phyloP scores from a whole-genome alignment of 2,797 vertebrate species.

The Aplochiton taeniatus region DNA sequence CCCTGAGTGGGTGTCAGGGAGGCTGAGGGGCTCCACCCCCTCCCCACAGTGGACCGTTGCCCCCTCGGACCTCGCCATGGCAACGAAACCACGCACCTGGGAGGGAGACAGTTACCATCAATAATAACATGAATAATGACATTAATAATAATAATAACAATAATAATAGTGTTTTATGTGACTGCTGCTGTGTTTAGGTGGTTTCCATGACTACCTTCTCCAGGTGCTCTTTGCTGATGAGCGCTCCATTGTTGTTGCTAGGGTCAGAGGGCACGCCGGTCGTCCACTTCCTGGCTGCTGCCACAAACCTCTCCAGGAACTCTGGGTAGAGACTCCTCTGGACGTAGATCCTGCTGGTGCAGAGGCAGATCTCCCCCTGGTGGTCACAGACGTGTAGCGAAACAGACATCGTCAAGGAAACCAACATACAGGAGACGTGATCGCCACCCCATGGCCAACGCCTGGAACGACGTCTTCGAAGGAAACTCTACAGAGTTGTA shows the following conservation, averaged over 20 bases:
- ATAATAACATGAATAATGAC: not conserved
- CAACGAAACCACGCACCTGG: constrained; percentile 87
- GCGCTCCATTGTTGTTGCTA: constrained; percentile 80
- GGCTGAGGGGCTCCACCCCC: constrained; percentile 80
- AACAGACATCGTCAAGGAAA: too few relatives aligned
- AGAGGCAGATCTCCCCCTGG: constrained; percentile 96
- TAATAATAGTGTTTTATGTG: not conserved
- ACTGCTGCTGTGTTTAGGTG: too few relatives aligned
- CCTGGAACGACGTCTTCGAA: constrained; percentile 2
- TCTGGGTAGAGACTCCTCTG: constrained; percentile 85
- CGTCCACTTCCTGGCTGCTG: constrained; percentile 86
- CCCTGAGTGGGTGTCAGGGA: constrained; percentile 74
- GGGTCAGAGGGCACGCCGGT: constrained; percentile 86
- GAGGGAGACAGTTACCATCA: not conserved
- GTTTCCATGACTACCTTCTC: constrained; percentile 79
- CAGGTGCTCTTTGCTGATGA: constrained; percentile 93
- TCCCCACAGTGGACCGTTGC: constrained; percentile 89
- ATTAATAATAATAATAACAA: not conserved
- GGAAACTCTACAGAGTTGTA: too few relatives aligned
- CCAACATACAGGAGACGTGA: constrained; percentile 4
- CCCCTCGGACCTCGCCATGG: constrained; percentile 84
- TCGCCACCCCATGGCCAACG: constrained; percentile 45
- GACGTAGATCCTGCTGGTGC: constrained; percentile 96
- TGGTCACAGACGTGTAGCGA: not conserved
- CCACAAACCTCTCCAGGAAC: constrained; percentile 89